Base-by-base conservation (phyloP, 2,888 invertebrate species). In the Magallana nippona region DNA sequence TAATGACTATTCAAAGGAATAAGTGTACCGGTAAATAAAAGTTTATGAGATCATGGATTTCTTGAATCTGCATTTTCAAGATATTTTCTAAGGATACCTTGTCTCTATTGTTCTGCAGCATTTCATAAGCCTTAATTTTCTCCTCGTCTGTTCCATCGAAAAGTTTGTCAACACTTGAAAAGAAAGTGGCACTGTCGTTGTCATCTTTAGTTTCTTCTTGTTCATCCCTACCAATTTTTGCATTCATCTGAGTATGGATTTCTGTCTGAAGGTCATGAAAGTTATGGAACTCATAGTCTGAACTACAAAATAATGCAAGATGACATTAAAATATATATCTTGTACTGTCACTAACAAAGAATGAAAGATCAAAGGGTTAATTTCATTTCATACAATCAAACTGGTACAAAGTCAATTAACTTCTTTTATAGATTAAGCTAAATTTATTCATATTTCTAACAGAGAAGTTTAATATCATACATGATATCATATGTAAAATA, bases 81-180 rank as follows among this genome's bases (percentile, higher is more conserved):
- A 17, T 19, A 55, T 55, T 17, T 22, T 3, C 11, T 10, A 81
- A 44, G 55, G 2, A 86, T 87, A 94, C 94, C 89, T 93, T 92
- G 78, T 90, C 87, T 89, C 92, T 89, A 80, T 91, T 92, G n/a
- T 85, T 84, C 58, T 90, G 89, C 57, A 95, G 91, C 60, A 92
- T 81, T 55, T 89, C 86, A 87, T 91, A 93, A 10, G 94, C 94
- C 84, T 91, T 87, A 85, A 91, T 87, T 86, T 93, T 94, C 19
- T 94, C 93, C 15, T 86, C 87, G 78, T 91, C 89, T 82, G 89
- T 89, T 1, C 94, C 94, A 77, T 94, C 94, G 56, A 95, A 87
- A 55, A 94, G 88, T 79, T 83, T 85, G 87, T 95, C 95, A 71
- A 94, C 90, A 85, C 93, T 87, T 15, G 84, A 83, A 71, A 93